Evolutionary conservation across 37 sponge, comb jelly and placozoan genomes (phyloP).

Genomic region (Mnemiopsis leidyi): DNA sequence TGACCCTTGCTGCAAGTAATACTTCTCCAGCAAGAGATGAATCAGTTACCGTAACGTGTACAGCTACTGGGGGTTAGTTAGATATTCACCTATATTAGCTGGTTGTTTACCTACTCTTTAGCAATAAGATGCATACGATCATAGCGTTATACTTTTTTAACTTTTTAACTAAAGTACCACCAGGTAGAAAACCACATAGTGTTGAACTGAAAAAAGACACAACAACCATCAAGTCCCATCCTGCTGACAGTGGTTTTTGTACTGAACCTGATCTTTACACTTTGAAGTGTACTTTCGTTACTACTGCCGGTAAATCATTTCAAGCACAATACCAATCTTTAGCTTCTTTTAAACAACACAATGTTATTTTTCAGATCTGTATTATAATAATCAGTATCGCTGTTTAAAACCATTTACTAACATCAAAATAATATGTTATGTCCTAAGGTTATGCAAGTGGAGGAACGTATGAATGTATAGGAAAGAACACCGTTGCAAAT

Average conservation of each 20-base stretch:
- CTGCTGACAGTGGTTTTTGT: background rate
- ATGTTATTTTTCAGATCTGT: no score
- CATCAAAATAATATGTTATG: no score
- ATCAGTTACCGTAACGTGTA: background rate
- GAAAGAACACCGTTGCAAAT: background rate
- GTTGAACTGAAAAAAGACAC: background rate
- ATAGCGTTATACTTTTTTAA: no score
- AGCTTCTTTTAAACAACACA: no score
- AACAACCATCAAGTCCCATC: background rate
- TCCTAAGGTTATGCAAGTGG: background rate
- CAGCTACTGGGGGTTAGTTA: background rate
- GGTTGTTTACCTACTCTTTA: background rate
- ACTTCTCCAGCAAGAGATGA: background rate
- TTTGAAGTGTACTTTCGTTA: background rate
- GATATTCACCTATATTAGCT: background rate
- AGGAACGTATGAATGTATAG: background rate
- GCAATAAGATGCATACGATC: no score
- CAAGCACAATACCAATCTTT: no score
- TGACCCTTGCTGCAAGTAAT: background rate
- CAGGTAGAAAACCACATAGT: background rate
- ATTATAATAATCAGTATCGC: no score
- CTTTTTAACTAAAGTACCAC: background rate
- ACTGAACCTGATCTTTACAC: background rate
- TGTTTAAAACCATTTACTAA: no score
- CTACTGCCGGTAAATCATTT: background rate